A percentile compares a stretch with the other conserved stretches of the same genome.
phyloP scores from a whole-genome alignment of 2,888 invertebrate genomes.

The Minunthozetes semirufus region DNA sequence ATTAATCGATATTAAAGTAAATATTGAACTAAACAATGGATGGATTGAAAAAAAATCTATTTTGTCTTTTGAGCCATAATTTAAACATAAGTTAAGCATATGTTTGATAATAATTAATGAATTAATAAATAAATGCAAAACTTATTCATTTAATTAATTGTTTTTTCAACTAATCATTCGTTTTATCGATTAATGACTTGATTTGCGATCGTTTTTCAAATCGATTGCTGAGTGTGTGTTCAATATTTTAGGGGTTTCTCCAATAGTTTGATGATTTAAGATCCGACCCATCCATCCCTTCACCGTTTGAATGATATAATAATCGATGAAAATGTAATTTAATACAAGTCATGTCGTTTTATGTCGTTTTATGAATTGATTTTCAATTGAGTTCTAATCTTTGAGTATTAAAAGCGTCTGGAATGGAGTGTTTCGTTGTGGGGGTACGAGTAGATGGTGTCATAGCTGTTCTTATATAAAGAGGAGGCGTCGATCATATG shows the following conservation, averaged over 20 bases:
- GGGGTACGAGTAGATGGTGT: constrained; percentile 11
- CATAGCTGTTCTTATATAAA: constrained; percentile 10
- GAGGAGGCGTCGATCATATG: constrained; percentile 29
- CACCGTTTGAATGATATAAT: constrained; percentile 17
- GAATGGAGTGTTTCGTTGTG: constrained; percentile 10
- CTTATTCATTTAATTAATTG: not conserved
- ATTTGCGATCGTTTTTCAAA: not conserved
- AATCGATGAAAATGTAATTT: constrained; percentile 12
- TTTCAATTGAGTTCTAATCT: not conserved
- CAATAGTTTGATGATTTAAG: not conserved
- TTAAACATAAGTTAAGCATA: constrained; percentile 22
- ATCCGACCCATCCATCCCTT: constrained; percentile 13
- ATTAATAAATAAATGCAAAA: constrained; percentile 11
- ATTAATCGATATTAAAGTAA: constrained; percentile 13
- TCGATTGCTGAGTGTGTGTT: not conserved
- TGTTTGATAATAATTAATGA: not conserved
- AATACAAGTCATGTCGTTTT: constrained; percentile 17
- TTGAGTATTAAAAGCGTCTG: constrained; percentile 21
- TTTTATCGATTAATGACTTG: not conserved
- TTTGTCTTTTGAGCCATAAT: constrained; percentile 21
- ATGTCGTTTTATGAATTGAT: not conserved
- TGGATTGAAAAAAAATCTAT: constrained; percentile 7
- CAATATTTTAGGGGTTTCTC: not conserved
- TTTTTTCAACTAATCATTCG: not conserved
- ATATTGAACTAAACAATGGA: not conserved